Evolutionary conservation across 2,113 vertebrate species (phyloP).

Genomic region (Lepidothrix coronata): DNA sequence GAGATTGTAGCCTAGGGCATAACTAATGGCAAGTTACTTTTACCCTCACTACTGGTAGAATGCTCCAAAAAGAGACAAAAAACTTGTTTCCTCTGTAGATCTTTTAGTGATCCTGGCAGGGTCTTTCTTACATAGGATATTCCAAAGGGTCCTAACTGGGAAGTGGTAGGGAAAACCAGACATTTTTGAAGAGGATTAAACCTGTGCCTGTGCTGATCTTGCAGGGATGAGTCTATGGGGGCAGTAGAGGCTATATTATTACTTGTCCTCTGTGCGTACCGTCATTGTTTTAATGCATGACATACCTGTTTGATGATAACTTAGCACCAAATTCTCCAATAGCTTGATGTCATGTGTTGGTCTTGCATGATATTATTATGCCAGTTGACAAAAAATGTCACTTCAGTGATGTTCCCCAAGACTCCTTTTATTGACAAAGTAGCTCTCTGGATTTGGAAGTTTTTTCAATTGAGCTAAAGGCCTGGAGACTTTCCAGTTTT

Average conservation of each 20-base stretch:
- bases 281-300: background rate
- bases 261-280: background rate
- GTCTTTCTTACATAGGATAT: background rate
- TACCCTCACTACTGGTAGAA: background rate
- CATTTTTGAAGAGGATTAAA: background rate
- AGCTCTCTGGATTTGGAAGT: conserved; percentile 9
- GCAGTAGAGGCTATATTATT: conserved; percentile 27
- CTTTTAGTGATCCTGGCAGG: background rate
- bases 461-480: conserved; percentile 26
- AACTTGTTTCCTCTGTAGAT: background rate
- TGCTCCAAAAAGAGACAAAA: background rate
- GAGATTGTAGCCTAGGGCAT: background rate
- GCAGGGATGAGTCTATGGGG: background rate
- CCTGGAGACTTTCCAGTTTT: conserved; percentile 17
- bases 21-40: background rate
- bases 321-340: conserved; percentile 5
- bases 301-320: background rate
- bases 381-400: background rate
- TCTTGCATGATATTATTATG: background rate
- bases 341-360: background rate
- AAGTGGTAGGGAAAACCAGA: background rate
- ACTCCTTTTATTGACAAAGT: conserved; percentile 25
- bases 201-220: background rate
- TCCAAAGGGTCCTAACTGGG: background rate
- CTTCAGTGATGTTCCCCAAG: background rate